A percentile compares a stretch with the other conserved stretches of the same genome.
Evolutionary conservation across 2,113 vertebrate species (phyloP).

Genomic region (Oceanites oceanicus): DNA sequence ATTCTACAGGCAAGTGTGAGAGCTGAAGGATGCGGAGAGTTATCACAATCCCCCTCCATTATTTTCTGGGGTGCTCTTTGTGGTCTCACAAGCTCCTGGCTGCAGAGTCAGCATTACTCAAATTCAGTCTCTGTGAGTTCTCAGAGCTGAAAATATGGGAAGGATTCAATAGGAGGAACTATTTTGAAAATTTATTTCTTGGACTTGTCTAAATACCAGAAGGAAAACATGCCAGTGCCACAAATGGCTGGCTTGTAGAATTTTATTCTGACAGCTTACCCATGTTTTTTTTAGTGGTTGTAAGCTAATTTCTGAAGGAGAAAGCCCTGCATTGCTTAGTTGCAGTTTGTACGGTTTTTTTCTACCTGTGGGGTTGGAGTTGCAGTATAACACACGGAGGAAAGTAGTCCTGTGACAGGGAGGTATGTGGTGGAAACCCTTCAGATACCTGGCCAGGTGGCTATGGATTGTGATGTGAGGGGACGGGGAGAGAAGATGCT

Average conservation of each 20-base stretch:
- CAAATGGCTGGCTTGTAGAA: conserved; percentile 3
- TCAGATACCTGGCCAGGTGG: neutral
- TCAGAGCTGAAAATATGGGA: neutral
- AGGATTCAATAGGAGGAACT: neutral
- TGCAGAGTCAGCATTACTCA: neutral
- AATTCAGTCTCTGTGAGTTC: neutral
- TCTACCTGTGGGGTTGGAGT: neutral
- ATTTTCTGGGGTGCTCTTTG: neutral
- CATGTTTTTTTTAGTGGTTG: neutral
- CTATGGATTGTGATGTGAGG: neutral
- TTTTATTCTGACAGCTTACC: neutral
- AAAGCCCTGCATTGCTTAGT: neutral
- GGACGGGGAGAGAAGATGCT: neutral
- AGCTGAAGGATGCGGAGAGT: neutral
- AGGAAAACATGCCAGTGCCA: neutral
- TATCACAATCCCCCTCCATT: neutral
- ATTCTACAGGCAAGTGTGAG: neutral
- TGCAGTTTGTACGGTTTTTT: neutral
- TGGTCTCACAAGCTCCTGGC: neutral
- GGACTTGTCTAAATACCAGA: neutral
- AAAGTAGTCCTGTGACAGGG: neutral
- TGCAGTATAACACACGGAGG: neutral
- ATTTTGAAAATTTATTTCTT: neutral
- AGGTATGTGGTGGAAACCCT: neutral
- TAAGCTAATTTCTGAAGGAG: neutral